Conservation (phyloP, 2,888 invertebrate species). For the Drosophila quinaria region DNA sequence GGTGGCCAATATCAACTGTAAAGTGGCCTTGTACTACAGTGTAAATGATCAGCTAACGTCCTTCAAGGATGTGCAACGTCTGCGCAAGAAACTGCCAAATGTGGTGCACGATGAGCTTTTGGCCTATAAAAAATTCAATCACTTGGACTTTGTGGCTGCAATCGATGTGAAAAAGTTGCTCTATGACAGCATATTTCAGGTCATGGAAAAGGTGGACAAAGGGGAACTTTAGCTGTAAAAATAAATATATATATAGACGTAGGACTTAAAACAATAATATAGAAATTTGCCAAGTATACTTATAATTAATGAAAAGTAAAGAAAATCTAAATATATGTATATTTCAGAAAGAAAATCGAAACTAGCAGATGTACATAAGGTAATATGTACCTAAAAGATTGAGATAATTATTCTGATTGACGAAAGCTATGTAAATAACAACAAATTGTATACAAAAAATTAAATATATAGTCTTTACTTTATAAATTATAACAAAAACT, state of each 20-base stretch:
- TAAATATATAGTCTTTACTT: no score
- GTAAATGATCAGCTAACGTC: slow-evolving; percentile 86
- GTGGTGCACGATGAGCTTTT: slow-evolving; percentile 59
- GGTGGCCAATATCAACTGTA: slow-evolving; percentile 85
- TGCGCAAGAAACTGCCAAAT: slow-evolving; percentile 69
- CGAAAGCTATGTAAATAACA: no score
- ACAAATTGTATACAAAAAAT: no score
- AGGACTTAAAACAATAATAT: no score
- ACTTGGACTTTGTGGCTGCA: slow-evolving; percentile 49
- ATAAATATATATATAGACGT: no score
- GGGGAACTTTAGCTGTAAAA: slow-evolving; percentile 43
- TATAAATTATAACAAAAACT: no score
- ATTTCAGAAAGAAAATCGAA: no score
- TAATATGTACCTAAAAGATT: no score
- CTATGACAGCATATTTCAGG: slow-evolving; percentile 43
- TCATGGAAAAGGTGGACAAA: slow-evolving; percentile 56
- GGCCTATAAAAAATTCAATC: slow-evolving; percentile 46
- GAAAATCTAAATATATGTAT: no score
- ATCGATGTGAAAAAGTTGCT: slow-evolving; percentile 52
- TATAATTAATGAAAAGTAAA: background rate
- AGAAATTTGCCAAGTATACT: no score
- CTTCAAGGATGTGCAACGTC: slow-evolving; percentile 67
- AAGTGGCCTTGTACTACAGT: slow-evolving; percentile 81
- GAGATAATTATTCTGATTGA: no score
- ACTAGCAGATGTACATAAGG: no score